Evolutionary conservation across 2,888 invertebrate species (phyloP).

Genomic region (Andrena minutula): DNA sequence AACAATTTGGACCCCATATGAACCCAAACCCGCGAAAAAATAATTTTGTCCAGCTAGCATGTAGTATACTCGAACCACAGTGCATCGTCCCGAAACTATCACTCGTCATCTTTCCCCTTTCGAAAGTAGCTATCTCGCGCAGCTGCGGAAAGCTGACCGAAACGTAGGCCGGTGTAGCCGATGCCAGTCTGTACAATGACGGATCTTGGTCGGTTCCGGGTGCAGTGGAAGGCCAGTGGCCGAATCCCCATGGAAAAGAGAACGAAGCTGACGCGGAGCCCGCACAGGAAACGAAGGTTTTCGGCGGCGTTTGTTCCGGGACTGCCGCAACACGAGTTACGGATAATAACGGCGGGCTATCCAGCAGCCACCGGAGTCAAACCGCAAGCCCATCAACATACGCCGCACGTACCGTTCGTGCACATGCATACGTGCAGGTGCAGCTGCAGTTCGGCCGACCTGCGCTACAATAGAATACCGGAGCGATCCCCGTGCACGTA

Average conservation of each 20-base stretch:
- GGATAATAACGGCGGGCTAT: constrained; percentile 80
- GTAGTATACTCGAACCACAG: no score
- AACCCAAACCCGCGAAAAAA: no score
- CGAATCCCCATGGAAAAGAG: constrained; percentile 24
- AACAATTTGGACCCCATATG: no score
- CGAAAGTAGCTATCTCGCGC: neutral
- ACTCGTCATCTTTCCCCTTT: neutral
- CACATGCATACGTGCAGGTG: constrained; percentile 69
- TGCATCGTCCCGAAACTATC: neutral
- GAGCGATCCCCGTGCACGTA: constrained; percentile 18
- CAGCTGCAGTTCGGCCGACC: constrained; percentile 36
- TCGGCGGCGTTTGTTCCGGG: constrained; percentile 76
- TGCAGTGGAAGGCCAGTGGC: neutral
- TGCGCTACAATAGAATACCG: constrained; percentile 30
- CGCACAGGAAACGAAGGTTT: constrained; percentile 68
- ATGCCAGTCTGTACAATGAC: constrained; percentile 44
- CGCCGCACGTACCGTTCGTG: constrained; percentile 76
- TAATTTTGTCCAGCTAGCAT: no score
- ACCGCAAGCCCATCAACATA: constrained; percentile 79
- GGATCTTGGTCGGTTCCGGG: constrained; percentile 38
- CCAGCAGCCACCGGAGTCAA: constrained; percentile 76
- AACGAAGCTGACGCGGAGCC: constrained; percentile 20
- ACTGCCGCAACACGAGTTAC: constrained; percentile 78
- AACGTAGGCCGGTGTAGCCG: constrained; percentile 14
- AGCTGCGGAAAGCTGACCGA: neutral